Conservation (phyloP, 2,113 vertebrate genomes). For the Climacteris rufus region DNA sequence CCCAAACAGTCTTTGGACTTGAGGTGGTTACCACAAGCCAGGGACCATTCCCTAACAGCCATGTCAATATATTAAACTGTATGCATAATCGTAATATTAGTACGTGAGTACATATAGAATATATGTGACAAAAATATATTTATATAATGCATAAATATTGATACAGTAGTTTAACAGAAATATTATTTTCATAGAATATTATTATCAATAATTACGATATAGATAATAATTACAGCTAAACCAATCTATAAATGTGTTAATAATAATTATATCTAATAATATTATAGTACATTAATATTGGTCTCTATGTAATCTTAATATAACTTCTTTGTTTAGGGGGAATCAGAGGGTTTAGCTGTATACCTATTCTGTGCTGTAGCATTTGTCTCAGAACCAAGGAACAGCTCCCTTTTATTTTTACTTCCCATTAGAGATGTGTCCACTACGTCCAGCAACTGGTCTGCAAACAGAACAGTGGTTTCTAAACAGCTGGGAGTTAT, state of each 20-base stretch:
- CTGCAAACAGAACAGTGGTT: not conserved
- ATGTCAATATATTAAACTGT: not conserved
- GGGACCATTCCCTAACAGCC: not conserved
- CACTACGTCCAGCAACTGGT: not conserved
- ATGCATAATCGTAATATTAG: not conserved
- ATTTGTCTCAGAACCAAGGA: not conserved
- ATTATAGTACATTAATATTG: not conserved
- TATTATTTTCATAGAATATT: not conserved
- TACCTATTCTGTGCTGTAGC: accelerated
- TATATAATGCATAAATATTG: not conserved
- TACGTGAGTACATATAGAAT: not conserved
- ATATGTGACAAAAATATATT: not conserved
- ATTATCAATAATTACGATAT: not conserved
- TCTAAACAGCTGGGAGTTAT: not conserved
- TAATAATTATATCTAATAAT: too few species aligned
- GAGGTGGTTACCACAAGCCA: not conserved
- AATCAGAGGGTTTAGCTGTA: not conserved
- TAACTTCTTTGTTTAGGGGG: not conserved
- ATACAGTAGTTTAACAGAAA: not conserved
- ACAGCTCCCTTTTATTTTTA: not conserved
- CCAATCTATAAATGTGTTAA: not conserved
- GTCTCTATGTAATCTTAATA: not conserved
- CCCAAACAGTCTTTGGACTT: not conserved
- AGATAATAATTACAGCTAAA: not conserved
- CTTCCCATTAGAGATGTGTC: not conserved